Evolutionary conservation across 2,888 invertebrate species (phyloP).

Genomic region (Drosophila helvetica): DNA sequence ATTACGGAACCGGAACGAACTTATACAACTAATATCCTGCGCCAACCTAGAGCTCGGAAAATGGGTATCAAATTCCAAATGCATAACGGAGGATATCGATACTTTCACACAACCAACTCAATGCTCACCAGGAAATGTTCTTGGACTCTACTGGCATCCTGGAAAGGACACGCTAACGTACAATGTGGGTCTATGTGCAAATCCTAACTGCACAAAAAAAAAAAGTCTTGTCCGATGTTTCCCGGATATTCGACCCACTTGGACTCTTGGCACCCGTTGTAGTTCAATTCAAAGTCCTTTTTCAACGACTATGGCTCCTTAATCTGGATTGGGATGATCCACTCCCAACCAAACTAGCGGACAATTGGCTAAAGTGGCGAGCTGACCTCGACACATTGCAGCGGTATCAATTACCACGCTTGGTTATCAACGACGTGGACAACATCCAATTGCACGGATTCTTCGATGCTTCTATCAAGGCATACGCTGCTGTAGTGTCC

Average conservation of each 20-base stretch:
- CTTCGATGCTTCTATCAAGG: slow-evolving; percentile 12
- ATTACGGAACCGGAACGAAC: no score
- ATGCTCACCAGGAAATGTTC: no score
- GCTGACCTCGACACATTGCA: no score
- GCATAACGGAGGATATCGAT: no score
- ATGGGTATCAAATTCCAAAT: no score
- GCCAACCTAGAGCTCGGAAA: no score
- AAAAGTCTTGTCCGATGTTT: background rate
- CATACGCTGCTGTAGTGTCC: slow-evolving; percentile 9
- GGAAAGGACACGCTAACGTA: background rate
- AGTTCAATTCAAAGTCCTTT: no score
- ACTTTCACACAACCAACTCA: no score
- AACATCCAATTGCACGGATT: slow-evolving; percentile 9
- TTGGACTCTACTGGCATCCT: no score
- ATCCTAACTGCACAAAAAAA: background rate
- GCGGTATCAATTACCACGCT: slow-evolving; percentile 1
- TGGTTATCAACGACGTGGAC: background rate
- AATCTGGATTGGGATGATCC: background rate
- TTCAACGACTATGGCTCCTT: no score
- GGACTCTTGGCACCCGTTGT: background rate
- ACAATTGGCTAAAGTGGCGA: slow-evolving; percentile 2
- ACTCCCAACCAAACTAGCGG: background rate
- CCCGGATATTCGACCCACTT: background rate
- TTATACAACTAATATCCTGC: no score
- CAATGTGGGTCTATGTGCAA: background rate